A percentile compares a stretch with the other conserved stretches of the same genome.
Conservation (phyloP, 2,888 invertebrate genomes). For the Chrysolina americana region DNA sequence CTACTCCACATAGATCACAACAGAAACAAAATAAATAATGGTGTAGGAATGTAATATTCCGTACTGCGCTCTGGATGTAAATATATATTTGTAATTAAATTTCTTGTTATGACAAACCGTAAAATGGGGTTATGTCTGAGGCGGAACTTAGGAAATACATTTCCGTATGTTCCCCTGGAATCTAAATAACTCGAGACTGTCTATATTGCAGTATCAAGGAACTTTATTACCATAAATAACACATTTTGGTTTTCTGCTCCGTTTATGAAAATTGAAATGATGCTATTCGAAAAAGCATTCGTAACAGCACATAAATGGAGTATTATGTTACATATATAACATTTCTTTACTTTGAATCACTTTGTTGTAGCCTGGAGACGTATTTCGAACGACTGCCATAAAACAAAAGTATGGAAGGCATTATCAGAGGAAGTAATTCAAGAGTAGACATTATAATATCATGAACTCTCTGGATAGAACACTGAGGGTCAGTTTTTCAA, state of each 20-base stretch:
- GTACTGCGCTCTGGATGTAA: conserved; percentile 35
- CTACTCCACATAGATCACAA: conserved; percentile 37
- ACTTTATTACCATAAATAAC: conserved; percentile 43
- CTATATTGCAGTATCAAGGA: conserved; percentile 42
- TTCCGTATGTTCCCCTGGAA: conserved; percentile 38
- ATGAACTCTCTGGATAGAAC: neutral
- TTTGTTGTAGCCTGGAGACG: neutral
- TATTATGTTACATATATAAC: conserved; percentile 1
- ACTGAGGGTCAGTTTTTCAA: too few species aligned
- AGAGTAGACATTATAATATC: neutral
- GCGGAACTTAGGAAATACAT: conserved; percentile 38
- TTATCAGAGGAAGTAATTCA: neutral
- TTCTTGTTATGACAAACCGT: conserved; percentile 43
- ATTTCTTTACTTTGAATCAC: neutral
- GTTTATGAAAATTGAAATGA: conserved; percentile 42
- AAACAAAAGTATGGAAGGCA: neutral
- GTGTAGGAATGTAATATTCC: conserved; percentile 35
- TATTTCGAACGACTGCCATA: neutral
- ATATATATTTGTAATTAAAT: conserved; percentile 44
- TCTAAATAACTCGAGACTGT: conserved; percentile 42
- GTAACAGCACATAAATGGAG: conserved; percentile 11
- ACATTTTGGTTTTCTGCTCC: conserved; percentile 41
- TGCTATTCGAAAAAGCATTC: conserved; percentile 15
- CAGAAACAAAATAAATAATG: conserved; percentile 35
- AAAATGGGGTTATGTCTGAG: conserved; percentile 41